Evolutionary conservation across 2,113 vertebrate genomes (phyloP).

Genomic region (Python bivittatus): DNA sequence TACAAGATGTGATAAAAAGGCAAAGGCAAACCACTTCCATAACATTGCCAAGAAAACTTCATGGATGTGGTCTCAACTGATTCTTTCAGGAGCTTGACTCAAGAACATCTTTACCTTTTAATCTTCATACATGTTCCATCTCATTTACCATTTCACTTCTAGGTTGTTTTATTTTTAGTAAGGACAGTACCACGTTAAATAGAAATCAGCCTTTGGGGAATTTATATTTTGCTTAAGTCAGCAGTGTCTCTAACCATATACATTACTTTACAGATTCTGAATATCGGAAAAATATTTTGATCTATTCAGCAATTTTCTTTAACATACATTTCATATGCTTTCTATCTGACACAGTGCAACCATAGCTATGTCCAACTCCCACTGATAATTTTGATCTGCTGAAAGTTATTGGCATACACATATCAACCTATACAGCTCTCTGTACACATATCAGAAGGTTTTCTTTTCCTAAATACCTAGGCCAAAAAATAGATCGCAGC

Average conservation of each 20-base stretch:
- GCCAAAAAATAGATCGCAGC: not conserved
- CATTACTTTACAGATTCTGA: not conserved
- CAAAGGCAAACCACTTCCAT: not conserved
- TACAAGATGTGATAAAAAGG: not conserved
- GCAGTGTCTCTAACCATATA: not conserved
- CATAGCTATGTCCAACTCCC: not conserved
- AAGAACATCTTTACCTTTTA: not conserved
- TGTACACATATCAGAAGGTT: not conserved
- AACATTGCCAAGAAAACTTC: not conserved
- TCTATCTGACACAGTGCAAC: not conserved
- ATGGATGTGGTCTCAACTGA: not conserved
- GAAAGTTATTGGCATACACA: not conserved
- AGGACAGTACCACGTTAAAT: not conserved
- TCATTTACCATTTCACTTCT: not conserved
- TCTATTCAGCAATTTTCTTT: not conserved
- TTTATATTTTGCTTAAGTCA: not conserved
- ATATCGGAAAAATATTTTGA: not conserved
- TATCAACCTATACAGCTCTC: not conserved
- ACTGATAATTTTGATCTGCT: not conserved
- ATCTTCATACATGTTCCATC: not conserved
- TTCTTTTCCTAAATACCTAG: not conserved
- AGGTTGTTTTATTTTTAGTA: not conserved
- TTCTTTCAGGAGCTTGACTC: not conserved
- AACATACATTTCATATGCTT: not conserved
- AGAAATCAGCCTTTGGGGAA: not conserved